These are phyloP conservation scores for Astyanax mexicanus DNA, from an alignment of 2,797 vertebrate species.

Conservation along the genomic window DNA sequence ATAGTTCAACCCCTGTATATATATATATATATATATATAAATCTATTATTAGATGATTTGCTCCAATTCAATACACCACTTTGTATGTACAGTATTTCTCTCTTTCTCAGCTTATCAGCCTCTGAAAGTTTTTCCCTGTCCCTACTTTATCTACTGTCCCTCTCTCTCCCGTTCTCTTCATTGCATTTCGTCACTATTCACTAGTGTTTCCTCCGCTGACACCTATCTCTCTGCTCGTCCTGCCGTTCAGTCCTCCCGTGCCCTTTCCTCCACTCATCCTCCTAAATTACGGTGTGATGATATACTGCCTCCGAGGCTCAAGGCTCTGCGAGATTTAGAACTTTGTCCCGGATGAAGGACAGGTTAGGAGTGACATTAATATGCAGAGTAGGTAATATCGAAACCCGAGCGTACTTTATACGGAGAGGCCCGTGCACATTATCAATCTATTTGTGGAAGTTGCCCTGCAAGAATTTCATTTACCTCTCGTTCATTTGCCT, in stretches of 20 bases:
- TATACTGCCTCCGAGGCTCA: conserved; percentile 75
- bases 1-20: too few relatives aligned
- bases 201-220: conserved; percentile 59
- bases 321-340: conserved; percentile 81
- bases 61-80: too few relatives aligned
- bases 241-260: conserved; percentile 69
- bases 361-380: conserved; percentile 82
- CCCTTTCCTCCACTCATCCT: conserved; percentile 68
- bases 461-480: conserved; percentile 78
- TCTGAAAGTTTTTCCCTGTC: background rate
- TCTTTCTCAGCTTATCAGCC: background rate
- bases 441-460: conserved; percentile 81
- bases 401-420: conserved; percentile 72
- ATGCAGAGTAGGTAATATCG: conserved; percentile 79
- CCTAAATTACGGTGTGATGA: conserved; percentile 77
- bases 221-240: conserved; percentile 65
- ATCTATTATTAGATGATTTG: too few relatives aligned
- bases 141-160: background rate
- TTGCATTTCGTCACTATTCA: conserved; percentile 52
- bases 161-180: background rate
- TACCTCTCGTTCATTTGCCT: conserved; percentile 76
- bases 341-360: conserved; percentile 78
- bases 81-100: background rate
- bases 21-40: too few relatives aligned
- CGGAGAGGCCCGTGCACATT: conserved; percentile 71